Evolutionary conservation across 2,888 invertebrate genomes (phyloP), one percentile per base, ranked within the genome.

Genomic region (Callinectes sapidus): DNA sequence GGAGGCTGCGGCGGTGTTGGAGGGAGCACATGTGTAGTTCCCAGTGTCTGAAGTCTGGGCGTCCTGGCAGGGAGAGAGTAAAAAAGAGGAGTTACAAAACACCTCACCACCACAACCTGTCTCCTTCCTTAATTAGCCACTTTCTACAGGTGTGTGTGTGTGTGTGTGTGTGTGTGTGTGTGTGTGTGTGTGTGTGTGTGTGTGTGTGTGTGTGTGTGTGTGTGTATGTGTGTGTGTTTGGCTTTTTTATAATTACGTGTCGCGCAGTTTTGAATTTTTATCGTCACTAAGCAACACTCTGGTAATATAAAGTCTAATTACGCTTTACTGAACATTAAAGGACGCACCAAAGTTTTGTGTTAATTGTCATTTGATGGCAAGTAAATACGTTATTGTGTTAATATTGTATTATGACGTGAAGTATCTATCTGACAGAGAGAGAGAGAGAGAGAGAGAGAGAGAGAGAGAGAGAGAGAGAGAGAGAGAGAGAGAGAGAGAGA

Each of bases 11-110:
- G 98, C 98, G 95, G 98, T 98, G 96, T 98, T 98, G 96, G 98
- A 98, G 95, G 98, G 98, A 96, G 98, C 98, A 96, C 98, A 98
- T 96, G 98, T 98, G 96, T 98, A 98, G 95, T 97, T 97, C 95
- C 98, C 98, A 92, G 98, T 98, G 96, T 98, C 98, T 90, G 98
- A 97, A 92, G 98, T 85, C 13, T 87, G 66, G 3, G 94, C 94
- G n/a, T 92, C 92, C 94, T 94, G 92, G 0, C 0, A 39, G 32
- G 61, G 32, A 87, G 91, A 35, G 71, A 35, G 1, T 18, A 32
- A 86, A 10, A 39, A 16, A 18, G 23, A 23, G 16, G 39, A 86
- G 86, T 8, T 16, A 35, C 6, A 35, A 5, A 35, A 81, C 81
- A 32, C 35, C 35, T 81, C 3, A 81, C 2, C 3, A 81, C 2